Evolutionary conservation across 2,113 vertebrate species (phyloP), one percentile per base, ranked within the genome.

Genomic region (Galbula dea): DNA sequence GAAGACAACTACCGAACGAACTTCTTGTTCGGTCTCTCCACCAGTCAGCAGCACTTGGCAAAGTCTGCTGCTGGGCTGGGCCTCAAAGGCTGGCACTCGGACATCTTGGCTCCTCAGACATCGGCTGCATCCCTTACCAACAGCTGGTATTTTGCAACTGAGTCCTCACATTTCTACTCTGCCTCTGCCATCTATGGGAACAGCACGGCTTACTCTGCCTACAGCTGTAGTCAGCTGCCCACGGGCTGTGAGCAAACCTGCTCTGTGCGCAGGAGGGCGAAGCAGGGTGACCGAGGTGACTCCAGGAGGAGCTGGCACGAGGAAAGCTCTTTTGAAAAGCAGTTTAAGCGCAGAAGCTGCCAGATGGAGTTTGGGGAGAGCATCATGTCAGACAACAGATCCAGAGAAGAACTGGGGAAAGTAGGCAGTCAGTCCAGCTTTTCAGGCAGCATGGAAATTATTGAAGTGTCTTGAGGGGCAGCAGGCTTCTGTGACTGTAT

Each of bases 301-400:
- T 99, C 99, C 0, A 95, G 99, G 85, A 96, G 99, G 27, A 99
- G 99, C 97, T 99, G 99, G 99, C 99, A 99, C 0, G 99, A 99
- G 61, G 99, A 99, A 91, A 99, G 99, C 97, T 98, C 98, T 88
- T 99, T 99, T 4, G 99, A 99, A 90, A 99, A 99, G 98, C 99
- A 99, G 97, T 98, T 99, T 62, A 99, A 99, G 84, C 97, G 98
- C 13, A 97, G 99, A 19, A 99, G 98, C 98, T 99, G 99, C 92
- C 99, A 99, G 97, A 99, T 99, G 99, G 99, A 99, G 90, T 98
- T 99, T 15, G 99, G 99, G 41, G 99, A 98, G 55, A 97, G 98
- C 86, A 97, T 98, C 72, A 90, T 98, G 98, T 92, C 97, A 0
- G 98, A 98, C 96, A 98, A 95, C 92, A 94, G 98, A 27, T 98